Conservation (phyloP, 2,113 vertebrate species). For the Indicator maculatus region DNA sequence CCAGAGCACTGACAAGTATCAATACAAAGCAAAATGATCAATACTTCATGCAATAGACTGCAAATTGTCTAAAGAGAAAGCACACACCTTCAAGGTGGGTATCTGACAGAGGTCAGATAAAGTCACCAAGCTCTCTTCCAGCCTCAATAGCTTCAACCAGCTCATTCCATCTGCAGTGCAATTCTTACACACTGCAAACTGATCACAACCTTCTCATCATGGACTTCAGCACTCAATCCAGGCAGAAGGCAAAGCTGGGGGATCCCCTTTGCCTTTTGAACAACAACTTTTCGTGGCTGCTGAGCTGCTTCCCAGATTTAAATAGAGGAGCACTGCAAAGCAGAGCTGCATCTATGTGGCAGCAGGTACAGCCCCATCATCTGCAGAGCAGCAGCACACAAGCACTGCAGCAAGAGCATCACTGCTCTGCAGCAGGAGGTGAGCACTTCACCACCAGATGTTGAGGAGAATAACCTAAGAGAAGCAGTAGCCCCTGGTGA, state of each 20-base stretch:
- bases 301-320: background rate
- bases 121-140: background rate
- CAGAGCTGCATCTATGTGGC: background rate
- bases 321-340: background rate
- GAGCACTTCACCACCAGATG: background rate
- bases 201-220: background rate
- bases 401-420: background rate
- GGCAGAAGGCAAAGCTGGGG: background rate
- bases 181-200: background rate
- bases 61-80: background rate
- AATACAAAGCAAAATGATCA: background rate
- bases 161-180: background rate
- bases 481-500: background rate
- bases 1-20: background rate
- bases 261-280: background rate
- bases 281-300: rapidly evolving
- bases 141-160: background rate
- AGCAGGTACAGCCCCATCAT: background rate
- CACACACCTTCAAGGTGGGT: background rate
- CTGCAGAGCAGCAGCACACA: background rate
- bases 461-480: background rate
- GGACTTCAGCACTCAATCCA: background rate
- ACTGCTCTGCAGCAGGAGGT: background rate
- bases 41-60: background rate
- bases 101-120: background rate